Evolutionary conservation across 2,113 vertebrate species (phyloP).

Genomic region (Hemibagrus wyckioides): DNA sequence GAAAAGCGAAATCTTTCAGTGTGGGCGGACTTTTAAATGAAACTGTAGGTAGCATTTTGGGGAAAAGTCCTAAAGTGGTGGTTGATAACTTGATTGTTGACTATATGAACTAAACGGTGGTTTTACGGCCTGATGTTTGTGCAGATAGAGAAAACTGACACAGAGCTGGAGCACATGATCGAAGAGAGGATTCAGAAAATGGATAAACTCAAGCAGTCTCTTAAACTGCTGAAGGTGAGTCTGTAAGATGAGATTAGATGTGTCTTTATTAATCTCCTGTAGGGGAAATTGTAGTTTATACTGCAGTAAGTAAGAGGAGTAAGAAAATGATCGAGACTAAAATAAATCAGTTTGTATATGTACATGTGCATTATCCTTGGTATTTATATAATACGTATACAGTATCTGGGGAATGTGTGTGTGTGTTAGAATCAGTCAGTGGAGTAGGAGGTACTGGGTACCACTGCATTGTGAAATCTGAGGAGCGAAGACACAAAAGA

Average conservation of each 20-base stretch:
- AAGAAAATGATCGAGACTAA: too few species aligned
- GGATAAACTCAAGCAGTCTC: slow-evolving; percentile 65
- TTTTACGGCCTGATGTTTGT: slow-evolving; percentile 7
- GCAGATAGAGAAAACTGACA: slow-evolving; percentile 55
- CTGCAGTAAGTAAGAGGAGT: too few species aligned
- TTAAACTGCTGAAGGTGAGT: slow-evolving; percentile 69
- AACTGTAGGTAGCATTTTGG: slow-evolving; percentile 28
- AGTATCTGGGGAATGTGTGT: too few species aligned
- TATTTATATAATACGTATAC: too few species aligned
- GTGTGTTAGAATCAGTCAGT: too few species aligned
- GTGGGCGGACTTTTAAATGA: slow-evolving; percentile 48
- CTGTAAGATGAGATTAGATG: background rate
- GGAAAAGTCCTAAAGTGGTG: background rate
- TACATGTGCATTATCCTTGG: too few species aligned
- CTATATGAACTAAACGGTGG: background rate
- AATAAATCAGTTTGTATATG: too few species aligned
- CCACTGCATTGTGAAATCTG: too few species aligned
- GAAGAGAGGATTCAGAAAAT: slow-evolving; percentile 71
- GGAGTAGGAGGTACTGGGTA: too few species aligned
- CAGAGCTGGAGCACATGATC: slow-evolving; percentile 70
- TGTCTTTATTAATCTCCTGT: too few species aligned
- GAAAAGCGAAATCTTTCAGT: slow-evolving; percentile 40
- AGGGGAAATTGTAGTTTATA: too few species aligned
- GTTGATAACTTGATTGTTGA: background rate
- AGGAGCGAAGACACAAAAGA: too few species aligned